Evolutionary conservation across 2,797 vertebrate species (phyloP), one percentile per base, ranked within the genome.

Genomic region (Urophycis tenuis): DNA sequence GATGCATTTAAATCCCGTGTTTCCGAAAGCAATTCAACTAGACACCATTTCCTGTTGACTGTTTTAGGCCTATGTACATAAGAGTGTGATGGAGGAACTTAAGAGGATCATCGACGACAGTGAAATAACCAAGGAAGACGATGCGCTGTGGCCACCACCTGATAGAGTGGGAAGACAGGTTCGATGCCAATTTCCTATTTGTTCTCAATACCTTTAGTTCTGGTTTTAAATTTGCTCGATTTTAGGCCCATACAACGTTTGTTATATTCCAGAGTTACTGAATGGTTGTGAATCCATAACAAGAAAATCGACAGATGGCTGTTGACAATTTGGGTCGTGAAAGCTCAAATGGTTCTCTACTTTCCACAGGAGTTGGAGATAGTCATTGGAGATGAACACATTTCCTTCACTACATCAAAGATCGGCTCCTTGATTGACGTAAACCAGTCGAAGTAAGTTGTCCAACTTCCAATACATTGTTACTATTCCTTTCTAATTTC

Each of bases 121-220:
- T 79, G 98, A 99, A 90, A 97, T 99, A 87, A 99, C 98, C n/a
- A 99, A 99, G 87, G 98, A 99, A 86, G 98, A 99, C 0, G 98
- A 99, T 79, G 96, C 98, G 0, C 84, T 99, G 33, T 99, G 98
- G 98, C 98, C 97, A 0, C 96, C 98, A 19, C 98, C 98, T 0
- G 98, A 99, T 85, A 92, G 98, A 89, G 98, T 99, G 1, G 98
- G 98, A 74, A 92, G 97, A 81, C 98, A 99, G 95, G 98, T 99
- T n/a, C 78, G 93, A 71, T 11, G 73, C 10, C 7, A 30, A 33
- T 32, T 8, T 72, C 17, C 71, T 73, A n/a, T 29, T 6, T 10
- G 4, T 29, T 15, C n/a, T 73, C n/a, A 30, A 67, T 3, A 41
- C 39, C 15, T 41, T 49, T 49, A 7, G 53, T 60, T n/a, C 35